Evolutionary conservation across 2,888 invertebrate species (phyloP).

Genomic region (Alitta virens): DNA sequence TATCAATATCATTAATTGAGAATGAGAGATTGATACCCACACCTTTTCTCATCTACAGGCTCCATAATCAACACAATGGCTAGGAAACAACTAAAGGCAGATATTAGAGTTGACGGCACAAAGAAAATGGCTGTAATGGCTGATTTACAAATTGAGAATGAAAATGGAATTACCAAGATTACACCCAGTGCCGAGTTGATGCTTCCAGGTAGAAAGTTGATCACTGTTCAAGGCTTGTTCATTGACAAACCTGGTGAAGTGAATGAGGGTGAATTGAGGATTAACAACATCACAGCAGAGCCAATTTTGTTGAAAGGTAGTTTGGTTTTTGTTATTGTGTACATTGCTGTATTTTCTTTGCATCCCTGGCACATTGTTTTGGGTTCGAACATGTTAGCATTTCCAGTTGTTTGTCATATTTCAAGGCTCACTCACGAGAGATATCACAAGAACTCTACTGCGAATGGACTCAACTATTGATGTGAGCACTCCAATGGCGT

Average conservation of each 20-base stretch:
- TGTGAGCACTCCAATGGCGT: neutral
- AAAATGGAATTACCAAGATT: neutral
- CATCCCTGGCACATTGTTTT: no score
- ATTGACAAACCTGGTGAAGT: neutral
- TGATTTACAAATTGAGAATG: neutral
- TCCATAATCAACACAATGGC: conserved; percentile 60
- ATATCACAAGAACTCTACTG: neutral
- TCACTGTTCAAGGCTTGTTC: neutral
- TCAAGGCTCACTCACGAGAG: no score
- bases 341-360: neutral
- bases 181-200: neutral
- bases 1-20: no score
- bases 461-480: neutral
- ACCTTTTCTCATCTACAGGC: conserved; percentile 37
- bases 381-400: no score
- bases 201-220: neutral
- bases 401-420: no score
- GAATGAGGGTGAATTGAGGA: neutral
- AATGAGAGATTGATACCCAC: no score
- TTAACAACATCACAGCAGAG: neutral
- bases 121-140: neutral
- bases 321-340: conserved; percentile 12
- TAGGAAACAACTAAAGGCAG: conserved; percentile 61
- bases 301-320: conserved; percentile 76
- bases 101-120: conserved; percentile 38